phyloP scores from a whole-genome alignment of 2,888 invertebrate genomes.

The Coronaproctus castanopsis region DNA sequence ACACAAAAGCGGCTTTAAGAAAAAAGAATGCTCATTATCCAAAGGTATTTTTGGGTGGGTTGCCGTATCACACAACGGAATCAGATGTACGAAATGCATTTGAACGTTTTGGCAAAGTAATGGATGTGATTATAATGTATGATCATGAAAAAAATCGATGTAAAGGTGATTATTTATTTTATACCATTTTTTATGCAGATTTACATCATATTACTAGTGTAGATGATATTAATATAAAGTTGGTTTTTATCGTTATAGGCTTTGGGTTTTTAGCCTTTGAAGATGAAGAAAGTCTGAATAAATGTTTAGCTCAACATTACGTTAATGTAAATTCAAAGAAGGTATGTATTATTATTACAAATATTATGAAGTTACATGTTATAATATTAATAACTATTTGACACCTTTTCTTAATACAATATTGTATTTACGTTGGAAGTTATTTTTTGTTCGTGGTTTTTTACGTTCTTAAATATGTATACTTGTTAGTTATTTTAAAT shows the following conservation, averaged over 20 bases:
- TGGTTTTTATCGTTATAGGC: constrained; percentile 6
- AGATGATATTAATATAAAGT: background rate
- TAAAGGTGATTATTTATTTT: constrained; percentile 10
- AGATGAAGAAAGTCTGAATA: constrained; percentile 10
- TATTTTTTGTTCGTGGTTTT: too few relatives aligned
- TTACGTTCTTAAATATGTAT: too few relatives aligned
- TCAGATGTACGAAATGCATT: constrained; percentile 8
- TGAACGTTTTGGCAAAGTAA: constrained; percentile 8
- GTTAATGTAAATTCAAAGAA: constrained; percentile 11
- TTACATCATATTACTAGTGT: background rate
- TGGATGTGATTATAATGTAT: constrained; percentile 12
- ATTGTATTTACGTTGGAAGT: too few relatives aligned
- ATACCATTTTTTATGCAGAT: constrained; percentile 4
- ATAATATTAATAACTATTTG: too few relatives aligned
- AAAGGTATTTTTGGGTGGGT: constrained; percentile 10
- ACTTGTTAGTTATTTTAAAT: too few relatives aligned
- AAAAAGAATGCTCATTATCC: constrained; percentile 11
- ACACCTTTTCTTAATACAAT: too few relatives aligned
- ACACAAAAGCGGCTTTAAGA: constrained; percentile 9
- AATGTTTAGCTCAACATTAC: constrained; percentile 12
- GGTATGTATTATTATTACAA: constrained; percentile 2
- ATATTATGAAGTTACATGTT: too few relatives aligned
- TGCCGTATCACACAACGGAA: constrained; percentile 9
- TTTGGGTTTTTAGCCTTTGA: constrained; percentile 13
- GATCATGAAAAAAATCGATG: constrained; percentile 12